These are phyloP conservation scores for Cercopithecus mitis DNA, from an alignment of 2,797 vertebrate species.

Conservation along the genomic window DNA sequence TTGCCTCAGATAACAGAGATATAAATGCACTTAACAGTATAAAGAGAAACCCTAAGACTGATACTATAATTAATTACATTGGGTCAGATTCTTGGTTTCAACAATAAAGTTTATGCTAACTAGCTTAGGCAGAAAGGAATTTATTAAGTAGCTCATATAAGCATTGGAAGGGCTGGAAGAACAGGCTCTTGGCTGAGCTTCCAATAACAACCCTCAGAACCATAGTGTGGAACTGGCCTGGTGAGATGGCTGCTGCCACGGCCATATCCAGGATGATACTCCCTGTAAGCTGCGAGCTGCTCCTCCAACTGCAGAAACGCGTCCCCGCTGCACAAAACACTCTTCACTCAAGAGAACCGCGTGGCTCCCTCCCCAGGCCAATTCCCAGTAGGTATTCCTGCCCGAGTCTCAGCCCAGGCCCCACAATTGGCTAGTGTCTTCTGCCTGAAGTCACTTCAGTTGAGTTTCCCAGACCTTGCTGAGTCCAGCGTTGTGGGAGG, in stretches of 20 bases:
- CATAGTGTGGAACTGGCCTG: slow-evolving; percentile 20
- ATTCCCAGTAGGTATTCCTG: not conserved
- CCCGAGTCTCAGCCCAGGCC: not conserved
- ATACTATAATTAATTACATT: not conserved
- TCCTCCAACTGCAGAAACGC: not conserved
- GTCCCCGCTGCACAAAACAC: not conserved
- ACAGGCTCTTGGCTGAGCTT: slow-evolving; percentile 34
- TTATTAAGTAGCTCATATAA: slow-evolving; percentile 30
- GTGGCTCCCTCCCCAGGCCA: not conserved
- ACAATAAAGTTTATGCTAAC: slow-evolving; percentile 43
- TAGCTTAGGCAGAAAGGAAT: slow-evolving; percentile 25
- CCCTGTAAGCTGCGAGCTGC: not conserved
- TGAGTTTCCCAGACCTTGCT: not conserved
- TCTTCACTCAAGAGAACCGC: not conserved
- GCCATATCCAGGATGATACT: not conserved
- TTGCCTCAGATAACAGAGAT: slow-evolving; percentile 24
- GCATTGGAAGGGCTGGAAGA: slow-evolving; percentile 39
- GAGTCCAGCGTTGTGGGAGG: not conserved
- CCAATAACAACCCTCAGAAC: not conserved
- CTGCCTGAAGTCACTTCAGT: not conserved
- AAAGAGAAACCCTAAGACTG: slow-evolving; percentile 28
- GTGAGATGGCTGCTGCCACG: not conserved
- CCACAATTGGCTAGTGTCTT: not conserved
- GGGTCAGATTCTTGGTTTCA: slow-evolving; percentile 30
- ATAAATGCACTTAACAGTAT: not conserved